These are phyloP conservation scores for Pipa parva DNA, from an alignment of 2,113 vertebrate genomes.

Conservation along the genomic window DNA sequence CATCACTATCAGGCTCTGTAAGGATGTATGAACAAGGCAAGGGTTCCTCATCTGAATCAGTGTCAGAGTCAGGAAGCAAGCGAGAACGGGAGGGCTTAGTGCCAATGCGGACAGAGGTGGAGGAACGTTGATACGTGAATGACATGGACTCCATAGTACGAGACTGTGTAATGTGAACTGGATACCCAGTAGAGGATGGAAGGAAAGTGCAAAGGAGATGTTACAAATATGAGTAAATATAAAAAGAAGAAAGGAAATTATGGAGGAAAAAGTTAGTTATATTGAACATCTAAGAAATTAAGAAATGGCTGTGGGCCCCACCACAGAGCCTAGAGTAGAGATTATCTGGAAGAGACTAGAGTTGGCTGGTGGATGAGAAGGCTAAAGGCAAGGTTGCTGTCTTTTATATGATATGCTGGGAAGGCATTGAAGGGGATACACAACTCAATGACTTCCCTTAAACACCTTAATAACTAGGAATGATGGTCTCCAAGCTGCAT, in stretches of 20 bases:
- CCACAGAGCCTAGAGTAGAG: too few relatives aligned
- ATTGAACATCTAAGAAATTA: too few relatives aligned
- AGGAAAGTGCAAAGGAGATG: slow-evolving; percentile 53
- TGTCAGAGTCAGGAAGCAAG: slow-evolving; percentile 73
- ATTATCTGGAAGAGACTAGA: too few relatives aligned
- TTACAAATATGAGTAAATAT: slow-evolving; percentile 42
- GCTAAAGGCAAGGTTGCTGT: too few relatives aligned
- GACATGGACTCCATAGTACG: slow-evolving; percentile 91
- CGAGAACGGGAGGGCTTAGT: slow-evolving; percentile 78
- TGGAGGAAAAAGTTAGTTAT: too few relatives aligned
- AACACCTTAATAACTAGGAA: too few relatives aligned
- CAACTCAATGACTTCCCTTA: too few relatives aligned
- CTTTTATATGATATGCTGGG: too few relatives aligned
- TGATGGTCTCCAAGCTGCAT: too few relatives aligned
- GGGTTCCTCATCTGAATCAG: slow-evolving; percentile 65
- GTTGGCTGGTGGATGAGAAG: too few relatives aligned
- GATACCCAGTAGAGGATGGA: slow-evolving; percentile 51
- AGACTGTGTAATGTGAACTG: slow-evolving; percentile 91
- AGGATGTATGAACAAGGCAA: slow-evolving; percentile 68
- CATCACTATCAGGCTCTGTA: slow-evolving; percentile 63
- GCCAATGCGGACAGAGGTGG: slow-evolving; percentile 86
- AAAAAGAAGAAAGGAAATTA: slow-evolving; percentile 2
- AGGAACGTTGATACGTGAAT: slow-evolving; percentile 91
- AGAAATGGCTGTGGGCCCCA: too few relatives aligned
- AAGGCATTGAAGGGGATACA: too few relatives aligned